These are phyloP conservation scores for Spinus olivaceus DNA, from an alignment of 2,797 vertebrate species.

Conservation along the genomic window DNA sequence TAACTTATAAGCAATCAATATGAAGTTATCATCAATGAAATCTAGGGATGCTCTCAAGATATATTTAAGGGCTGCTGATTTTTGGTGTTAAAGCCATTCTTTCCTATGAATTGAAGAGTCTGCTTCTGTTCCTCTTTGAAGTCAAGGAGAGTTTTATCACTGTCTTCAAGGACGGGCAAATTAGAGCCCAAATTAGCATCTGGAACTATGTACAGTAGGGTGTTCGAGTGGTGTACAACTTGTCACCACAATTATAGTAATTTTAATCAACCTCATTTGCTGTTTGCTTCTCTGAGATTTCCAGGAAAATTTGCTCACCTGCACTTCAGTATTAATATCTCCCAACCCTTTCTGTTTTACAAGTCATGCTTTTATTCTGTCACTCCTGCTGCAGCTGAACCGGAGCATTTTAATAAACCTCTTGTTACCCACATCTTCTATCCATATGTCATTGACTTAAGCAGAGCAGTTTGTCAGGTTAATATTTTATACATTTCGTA, in stretches of 20 bases:
- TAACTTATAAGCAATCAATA: neutral
- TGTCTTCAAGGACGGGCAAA: constrained; percentile 22
- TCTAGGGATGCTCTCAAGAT: neutral
- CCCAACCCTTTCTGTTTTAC: neutral
- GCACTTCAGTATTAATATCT: neutral
- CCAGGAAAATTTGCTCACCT: constrained; percentile 23
- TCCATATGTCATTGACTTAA: constrained; percentile 36
- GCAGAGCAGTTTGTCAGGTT: constrained; percentile 29
- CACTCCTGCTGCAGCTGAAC: neutral
- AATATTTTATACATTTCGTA: constrained; percentile 42
- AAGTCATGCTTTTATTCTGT: neutral
- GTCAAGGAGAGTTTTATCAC: neutral
- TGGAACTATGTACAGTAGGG: neutral
- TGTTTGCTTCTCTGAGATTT: constrained; percentile 14
- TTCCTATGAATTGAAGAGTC: neutral
- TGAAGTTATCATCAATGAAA: neutral
- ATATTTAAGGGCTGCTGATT: neutral
- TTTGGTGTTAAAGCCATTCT: neutral
- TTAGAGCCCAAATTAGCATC: constrained; percentile 38
- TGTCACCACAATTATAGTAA: constrained; percentile 49
- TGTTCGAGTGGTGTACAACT: neutral
- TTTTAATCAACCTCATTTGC: constrained; percentile 58
- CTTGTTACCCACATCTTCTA: constrained; percentile 47
- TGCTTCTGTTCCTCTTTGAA: constrained; percentile 12
- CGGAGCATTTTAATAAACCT: constrained; percentile 35